phyloP scores from a whole-genome alignment of 2,797 vertebrate species.

The Mionectes olivaceus region DNA sequence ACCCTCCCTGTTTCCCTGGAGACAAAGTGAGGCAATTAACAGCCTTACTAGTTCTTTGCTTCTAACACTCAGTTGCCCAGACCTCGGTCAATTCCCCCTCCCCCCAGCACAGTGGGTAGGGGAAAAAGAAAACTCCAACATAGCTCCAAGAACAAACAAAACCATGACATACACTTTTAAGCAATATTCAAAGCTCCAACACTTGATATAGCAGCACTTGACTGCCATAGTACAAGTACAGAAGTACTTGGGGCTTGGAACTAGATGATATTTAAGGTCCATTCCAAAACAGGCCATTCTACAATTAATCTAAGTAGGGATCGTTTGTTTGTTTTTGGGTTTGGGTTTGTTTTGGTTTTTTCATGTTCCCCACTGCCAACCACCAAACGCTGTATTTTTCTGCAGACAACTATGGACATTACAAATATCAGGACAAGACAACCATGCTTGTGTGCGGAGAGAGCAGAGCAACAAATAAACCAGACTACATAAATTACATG shows the following conservation, averaged over 20 bases:
- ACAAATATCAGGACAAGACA: neutral
- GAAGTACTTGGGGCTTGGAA: neutral
- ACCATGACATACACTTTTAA: neutral
- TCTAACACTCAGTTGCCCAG: too few relatives aligned
- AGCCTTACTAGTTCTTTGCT: too few relatives aligned
- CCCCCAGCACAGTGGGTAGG: too few relatives aligned
- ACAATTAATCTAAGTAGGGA: neutral
- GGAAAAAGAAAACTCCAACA: too few relatives aligned
- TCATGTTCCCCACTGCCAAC: neutral
- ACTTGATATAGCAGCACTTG: neutral
- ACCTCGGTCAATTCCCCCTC: too few relatives aligned
- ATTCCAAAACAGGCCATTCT: neutral
- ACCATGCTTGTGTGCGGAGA: accelerated
- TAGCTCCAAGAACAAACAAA: too few relatives aligned
- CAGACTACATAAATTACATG: neutral
- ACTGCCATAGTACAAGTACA: neutral
- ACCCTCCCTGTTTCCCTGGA: too few relatives aligned
- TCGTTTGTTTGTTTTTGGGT: neutral
- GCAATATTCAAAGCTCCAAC: neutral
- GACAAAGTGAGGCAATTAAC: too few relatives aligned
- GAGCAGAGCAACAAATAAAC: neutral
- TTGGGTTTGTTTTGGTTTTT: neutral
- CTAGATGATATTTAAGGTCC: neutral
- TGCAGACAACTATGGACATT: neutral
- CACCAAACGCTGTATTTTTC: accelerated